These are phyloP conservation scores for Bellardia bayeri DNA, from an alignment of 2,888 invertebrate genomes.

Conservation along the genomic window DNA sequence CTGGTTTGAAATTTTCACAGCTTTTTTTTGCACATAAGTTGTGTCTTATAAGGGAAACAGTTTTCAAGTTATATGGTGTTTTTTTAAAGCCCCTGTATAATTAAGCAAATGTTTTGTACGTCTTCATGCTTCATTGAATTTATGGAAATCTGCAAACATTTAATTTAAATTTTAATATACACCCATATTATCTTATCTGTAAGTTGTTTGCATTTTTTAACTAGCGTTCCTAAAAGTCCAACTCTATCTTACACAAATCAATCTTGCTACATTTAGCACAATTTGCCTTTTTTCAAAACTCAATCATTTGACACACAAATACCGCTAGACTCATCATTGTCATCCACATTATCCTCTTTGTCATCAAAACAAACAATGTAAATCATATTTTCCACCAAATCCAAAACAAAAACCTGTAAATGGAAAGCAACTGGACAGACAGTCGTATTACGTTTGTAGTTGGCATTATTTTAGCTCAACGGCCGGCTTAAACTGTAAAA, in stretches of 20 bases:
- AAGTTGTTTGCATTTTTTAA: too few species aligned
- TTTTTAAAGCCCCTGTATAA: too few species aligned
- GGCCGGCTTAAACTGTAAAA: conserved; percentile 3
- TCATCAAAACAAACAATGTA: not conserved
- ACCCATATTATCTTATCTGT: too few species aligned
- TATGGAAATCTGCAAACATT: too few species aligned
- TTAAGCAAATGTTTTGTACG: too few species aligned
- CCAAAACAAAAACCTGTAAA: not conserved
- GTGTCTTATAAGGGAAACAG: too few species aligned
- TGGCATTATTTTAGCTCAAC: conserved; percentile 4
- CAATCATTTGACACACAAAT: not conserved
- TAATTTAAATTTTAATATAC: too few species aligned
- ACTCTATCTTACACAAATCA: not conserved
- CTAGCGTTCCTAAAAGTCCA: too few species aligned
- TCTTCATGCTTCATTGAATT: too few species aligned
- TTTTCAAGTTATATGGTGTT: too few species aligned
- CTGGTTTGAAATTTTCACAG: too few species aligned
- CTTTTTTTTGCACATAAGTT: too few species aligned
- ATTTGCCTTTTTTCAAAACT: not conserved
- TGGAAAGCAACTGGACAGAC: not conserved
- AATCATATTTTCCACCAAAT: not conserved
- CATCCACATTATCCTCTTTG: not conserved
- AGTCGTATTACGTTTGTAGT: conserved; percentile 4
- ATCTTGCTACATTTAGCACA: not conserved
- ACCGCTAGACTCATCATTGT: not conserved